Conservation (phyloP, 1,140 invertebrate species). For the Lucilia sericata region DNA sequence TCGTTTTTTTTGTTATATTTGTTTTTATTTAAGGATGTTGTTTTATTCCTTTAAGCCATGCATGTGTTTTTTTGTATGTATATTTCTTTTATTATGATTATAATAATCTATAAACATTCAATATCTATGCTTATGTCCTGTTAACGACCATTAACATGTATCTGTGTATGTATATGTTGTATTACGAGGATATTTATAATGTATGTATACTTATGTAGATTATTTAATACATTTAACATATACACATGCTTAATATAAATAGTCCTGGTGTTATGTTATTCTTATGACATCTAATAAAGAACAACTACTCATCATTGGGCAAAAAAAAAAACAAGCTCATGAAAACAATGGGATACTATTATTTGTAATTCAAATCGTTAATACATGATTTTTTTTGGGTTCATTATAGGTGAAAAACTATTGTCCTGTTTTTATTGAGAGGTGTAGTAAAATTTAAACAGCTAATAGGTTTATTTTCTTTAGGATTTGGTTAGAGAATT, state of each 20-base stretch:
- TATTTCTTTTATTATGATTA: background rate
- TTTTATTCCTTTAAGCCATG: constrained; percentile 32
- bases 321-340: no score
- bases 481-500: no score
- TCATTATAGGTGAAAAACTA: no score
- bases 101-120: constrained; percentile 44
- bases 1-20: background rate
- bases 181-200: background rate
- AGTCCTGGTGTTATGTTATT: background rate
- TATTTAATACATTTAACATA: background rate
- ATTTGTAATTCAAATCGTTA: background rate
- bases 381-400: background rate
- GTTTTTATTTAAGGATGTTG: constrained; percentile 3
- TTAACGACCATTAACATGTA: constrained; percentile 39
- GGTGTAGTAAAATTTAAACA: no score
- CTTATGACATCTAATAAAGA: background rate
- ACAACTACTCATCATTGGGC: no score
- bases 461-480: no score
- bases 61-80: background rate
- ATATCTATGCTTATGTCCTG: constrained; percentile 43
- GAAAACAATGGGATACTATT: no score
- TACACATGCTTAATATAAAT: constrained; percentile 30
- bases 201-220: background rate
- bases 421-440: background rate
- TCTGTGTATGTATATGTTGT: background rate